These are phyloP conservation scores for Scrobipalpa costella DNA, from an alignment of 2,888 invertebrate genomes.

Conservation along the genomic window DNA sequence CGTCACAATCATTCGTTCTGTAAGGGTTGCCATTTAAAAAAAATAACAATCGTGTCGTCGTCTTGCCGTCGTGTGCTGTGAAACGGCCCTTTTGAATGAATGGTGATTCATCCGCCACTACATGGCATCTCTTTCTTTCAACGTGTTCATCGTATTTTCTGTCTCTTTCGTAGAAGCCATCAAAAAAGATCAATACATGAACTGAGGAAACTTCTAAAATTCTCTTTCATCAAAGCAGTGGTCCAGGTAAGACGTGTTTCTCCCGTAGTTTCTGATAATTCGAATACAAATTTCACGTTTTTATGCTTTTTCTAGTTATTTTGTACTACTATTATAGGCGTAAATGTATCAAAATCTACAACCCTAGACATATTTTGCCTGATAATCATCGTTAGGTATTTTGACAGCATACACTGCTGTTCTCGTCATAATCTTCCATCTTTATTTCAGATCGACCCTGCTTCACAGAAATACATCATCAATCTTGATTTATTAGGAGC, in stretches of 20 bases:
- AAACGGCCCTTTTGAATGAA: neutral
- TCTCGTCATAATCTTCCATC: constrained; percentile 36
- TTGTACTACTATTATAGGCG: neutral
- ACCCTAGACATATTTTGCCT: neutral
- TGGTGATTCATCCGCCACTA: neutral
- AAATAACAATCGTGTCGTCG: too few species aligned
- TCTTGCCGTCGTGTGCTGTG: neutral
- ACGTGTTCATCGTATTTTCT: neutral
- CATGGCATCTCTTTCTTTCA: neutral
- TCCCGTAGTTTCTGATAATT: too few species aligned
- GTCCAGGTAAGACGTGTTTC: constrained; percentile 69
- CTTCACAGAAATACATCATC: constrained; percentile 43
- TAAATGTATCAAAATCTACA: neutral
- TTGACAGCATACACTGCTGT: neutral
- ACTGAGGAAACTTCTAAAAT: constrained; percentile 16
- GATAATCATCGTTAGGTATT: neutral
- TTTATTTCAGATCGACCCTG: constrained; percentile 68
- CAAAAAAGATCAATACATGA: constrained; percentile 4
- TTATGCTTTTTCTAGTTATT: neutral
- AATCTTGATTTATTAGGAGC: constrained; percentile 53
- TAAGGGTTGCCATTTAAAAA: constrained; percentile 2
- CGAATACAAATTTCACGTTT: neutral
- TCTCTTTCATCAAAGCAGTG: constrained; percentile 66
- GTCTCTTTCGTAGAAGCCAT: neutral
- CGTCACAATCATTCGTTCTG: neutral